phyloP scores from a whole-genome alignment of 2,797 vertebrate genomes.

The Paramormyrops hopkinsi region DNA sequence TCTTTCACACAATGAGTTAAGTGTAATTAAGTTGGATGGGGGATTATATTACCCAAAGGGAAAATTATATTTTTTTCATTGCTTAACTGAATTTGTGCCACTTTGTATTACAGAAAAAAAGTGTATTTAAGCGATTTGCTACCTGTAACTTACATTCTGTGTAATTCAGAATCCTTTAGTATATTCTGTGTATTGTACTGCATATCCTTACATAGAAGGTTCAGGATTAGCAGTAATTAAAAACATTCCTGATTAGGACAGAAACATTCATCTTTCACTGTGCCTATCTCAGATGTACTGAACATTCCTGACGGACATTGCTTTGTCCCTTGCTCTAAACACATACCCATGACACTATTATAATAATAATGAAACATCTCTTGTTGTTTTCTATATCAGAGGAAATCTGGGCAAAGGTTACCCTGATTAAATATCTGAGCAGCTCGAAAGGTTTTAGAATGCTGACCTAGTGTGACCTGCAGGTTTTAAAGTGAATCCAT shows the following conservation, averaged over 20 bases:
- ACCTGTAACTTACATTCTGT: neutral
- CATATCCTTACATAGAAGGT: neutral
- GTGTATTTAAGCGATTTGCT: neutral
- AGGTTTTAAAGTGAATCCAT: conserved; percentile 12
- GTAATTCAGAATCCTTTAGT: neutral
- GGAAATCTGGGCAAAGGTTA: conserved; percentile 6
- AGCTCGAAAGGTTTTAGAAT: neutral
- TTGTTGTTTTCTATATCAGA: neutral
- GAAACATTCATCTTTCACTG: neutral
- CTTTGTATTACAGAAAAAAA: conserved; percentile 8
- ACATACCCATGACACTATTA: neutral
- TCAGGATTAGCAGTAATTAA: neutral
- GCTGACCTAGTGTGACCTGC: neutral
- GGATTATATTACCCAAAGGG: neutral
- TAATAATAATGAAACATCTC: neutral
- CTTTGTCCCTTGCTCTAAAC: neutral
- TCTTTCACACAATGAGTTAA: neutral
- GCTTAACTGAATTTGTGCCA: neutral
- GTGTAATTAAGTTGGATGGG: neutral
- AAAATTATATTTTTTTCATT: conserved; percentile 1
- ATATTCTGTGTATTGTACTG: neutral
- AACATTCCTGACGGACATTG: neutral
- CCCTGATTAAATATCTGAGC: neutral
- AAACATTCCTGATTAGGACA: neutral
- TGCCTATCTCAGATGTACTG: neutral